These are phyloP conservation scores for Lutjanus erythropterus DNA, from an alignment of 2,113 vertebrate genomes.

Conservation along the genomic window DNA sequence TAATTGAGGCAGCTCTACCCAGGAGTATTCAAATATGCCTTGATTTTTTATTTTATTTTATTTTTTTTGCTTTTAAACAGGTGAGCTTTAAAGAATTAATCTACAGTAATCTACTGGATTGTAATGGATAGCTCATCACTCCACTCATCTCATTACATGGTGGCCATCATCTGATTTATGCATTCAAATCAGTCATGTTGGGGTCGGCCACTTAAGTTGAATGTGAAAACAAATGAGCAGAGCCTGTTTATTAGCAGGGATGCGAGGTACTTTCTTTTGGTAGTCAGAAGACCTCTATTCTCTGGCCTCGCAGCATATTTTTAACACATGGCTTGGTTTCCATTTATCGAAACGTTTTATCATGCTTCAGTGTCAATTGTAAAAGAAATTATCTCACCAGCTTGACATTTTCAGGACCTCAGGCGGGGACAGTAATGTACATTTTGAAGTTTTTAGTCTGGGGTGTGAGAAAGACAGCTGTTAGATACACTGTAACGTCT, in stretches of 20 bases:
- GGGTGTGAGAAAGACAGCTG: neutral
- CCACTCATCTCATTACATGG: neutral
- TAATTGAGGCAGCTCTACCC: no score
- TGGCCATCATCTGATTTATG: neutral
- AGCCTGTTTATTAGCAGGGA: neutral
- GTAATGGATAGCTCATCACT: neutral
- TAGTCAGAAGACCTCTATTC: no score
- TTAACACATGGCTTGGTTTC: neutral
- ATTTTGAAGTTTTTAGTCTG: neutral
- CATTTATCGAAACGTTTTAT: neutral
- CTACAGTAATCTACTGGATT: neutral
- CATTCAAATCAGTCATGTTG: constrained; percentile 9
- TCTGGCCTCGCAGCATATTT: neutral
- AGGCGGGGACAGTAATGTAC: neutral
- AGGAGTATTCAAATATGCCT: no score
- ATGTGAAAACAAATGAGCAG: neutral
- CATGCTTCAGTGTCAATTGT: neutral
- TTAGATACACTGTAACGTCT: accelerated
- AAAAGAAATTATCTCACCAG: neutral
- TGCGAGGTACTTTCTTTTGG: neutral
- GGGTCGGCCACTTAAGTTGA: neutral
- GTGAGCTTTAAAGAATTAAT: neutral
- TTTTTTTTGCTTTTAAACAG: neutral
- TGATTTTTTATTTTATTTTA: no score
- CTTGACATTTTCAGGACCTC: neutral